These are phyloP conservation scores for Setophaga kirtlandii DNA, from an alignment of 2,113 vertebrate species.

Conservation along the genomic window DNA sequence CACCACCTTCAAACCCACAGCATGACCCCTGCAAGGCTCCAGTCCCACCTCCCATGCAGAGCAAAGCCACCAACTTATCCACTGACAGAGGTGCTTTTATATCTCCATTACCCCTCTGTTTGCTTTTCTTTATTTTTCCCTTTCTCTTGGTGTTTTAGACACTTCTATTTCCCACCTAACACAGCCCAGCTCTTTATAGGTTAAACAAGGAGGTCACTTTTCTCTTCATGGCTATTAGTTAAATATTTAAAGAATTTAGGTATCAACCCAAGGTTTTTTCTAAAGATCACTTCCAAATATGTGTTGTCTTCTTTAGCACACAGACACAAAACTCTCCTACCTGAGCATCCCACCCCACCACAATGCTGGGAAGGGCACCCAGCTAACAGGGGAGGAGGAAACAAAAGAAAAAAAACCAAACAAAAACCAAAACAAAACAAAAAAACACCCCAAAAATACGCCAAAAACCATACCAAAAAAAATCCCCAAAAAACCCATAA, in stretches of 20 bases:
- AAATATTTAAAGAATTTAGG: neutral
- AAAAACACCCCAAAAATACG: no score
- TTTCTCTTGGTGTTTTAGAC: neutral
- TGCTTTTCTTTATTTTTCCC: neutral
- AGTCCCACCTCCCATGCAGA: neutral
- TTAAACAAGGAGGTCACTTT: neutral
- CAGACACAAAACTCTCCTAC: neutral
- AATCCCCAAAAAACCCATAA: no score
- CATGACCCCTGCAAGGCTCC: neutral
- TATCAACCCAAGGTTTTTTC: rapidly evolving
- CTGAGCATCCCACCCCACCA: neutral
- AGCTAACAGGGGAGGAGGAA: neutral
- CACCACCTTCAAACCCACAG: neutral
- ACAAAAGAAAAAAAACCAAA: neutral
- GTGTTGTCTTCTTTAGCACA: neutral
- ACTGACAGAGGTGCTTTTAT: neutral
- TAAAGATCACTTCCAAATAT: neutral
- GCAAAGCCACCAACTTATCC: rapidly evolving
- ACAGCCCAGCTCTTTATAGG: neutral
- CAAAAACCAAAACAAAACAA: no score
- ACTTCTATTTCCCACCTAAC: neutral
- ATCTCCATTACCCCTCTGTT: neutral
- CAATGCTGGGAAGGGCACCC: neutral
- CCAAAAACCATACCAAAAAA: no score
- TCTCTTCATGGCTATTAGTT: neutral